These are phyloP conservation scores for Setophaga coronata DNA, from an alignment of 2,113 vertebrate species.

Conservation along the genomic window DNA sequence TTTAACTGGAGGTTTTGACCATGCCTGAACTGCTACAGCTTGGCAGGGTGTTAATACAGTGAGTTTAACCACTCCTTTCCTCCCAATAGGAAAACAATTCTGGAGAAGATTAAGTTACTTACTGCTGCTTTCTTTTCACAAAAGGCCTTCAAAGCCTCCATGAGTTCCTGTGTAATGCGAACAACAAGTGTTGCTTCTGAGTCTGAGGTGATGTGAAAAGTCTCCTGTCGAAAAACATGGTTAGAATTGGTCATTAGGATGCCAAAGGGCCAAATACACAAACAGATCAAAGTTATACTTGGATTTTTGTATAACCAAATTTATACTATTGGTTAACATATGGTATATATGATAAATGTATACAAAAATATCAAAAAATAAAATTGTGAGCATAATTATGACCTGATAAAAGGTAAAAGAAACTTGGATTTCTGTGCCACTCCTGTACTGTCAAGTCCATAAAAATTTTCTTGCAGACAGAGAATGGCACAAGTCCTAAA, in stretches of 20 bases:
- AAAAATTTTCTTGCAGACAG: background rate
- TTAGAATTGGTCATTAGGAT: background rate
- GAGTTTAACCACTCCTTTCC: background rate
- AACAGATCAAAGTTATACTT: background rate
- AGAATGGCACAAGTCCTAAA: background rate
- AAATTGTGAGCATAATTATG: background rate
- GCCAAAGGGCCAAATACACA: background rate
- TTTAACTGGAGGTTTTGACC: background rate
- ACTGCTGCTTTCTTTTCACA: slow-evolving; percentile 59
- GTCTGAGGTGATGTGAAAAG: slow-evolving; percentile 51
- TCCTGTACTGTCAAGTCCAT: background rate
- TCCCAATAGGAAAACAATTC: background rate
- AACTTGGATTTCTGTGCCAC: background rate
- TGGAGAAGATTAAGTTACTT: background rate
- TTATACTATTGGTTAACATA: background rate
- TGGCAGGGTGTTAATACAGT: background rate
- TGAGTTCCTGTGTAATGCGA: slow-evolving; percentile 41
- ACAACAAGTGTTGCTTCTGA: slow-evolving; percentile 51
- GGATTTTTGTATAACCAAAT: background rate
- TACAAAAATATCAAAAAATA: background rate
- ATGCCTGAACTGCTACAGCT: background rate
- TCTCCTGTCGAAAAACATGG: background rate
- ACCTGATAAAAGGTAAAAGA: background rate
- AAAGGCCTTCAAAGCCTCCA: slow-evolving; percentile 50
- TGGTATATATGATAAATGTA: background rate